Evolutionary conservation across 2,113 vertebrate genomes (phyloP), one percentile per base, ranked within the genome.

Genomic region (Neotragus moschatus): DNA sequence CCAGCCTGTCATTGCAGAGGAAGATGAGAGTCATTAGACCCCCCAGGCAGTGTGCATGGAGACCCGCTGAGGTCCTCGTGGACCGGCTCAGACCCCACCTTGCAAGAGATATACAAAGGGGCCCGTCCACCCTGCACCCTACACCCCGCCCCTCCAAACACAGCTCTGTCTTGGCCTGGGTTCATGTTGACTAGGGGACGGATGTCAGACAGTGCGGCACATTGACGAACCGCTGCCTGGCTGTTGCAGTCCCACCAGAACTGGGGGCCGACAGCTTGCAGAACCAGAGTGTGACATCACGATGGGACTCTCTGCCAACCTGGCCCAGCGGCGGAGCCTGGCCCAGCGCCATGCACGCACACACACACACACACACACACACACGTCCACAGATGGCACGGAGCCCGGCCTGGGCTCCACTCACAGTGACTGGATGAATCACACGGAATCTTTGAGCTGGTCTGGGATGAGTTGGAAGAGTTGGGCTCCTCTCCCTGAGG

Each of bases 401-500:
- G 97, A 97, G 86, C 91, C 97, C 66, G 2, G 26, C 0, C 0
- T 8, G 53, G 92, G 93, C 96, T 93, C 97, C 73, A 84, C 89
- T 98, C 98, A 98, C 98, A 98, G 98, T 98, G 98, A 97, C 97
- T 47, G 80, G 61, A 97, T 97, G 94, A 87, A 91, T 95, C 90
- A 90, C 81, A 77, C 28, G 77, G 96, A 80, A 97, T 0, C 4
- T 96, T 55, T 95, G 96, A 96, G 96, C 97, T 97, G 93, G 92
- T 93, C 95, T 97, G 87, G 84, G 66, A 94, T 26, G 92, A 73
- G 39, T 2, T 77, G 96, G 51, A 45, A 98, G 92, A 84, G 93
- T 90, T 26, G 60, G 95, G 96, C 80, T 94, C 96, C 96, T 95
- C 94, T 97, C 97, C 94, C 98, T 96, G 96, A 96, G 98, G 93